A percentile compares a stretch with the other conserved stretches of the same genome.
phyloP scores from a whole-genome alignment of 1,140 invertebrate species.

The Drosophila parabipectinata region DNA sequence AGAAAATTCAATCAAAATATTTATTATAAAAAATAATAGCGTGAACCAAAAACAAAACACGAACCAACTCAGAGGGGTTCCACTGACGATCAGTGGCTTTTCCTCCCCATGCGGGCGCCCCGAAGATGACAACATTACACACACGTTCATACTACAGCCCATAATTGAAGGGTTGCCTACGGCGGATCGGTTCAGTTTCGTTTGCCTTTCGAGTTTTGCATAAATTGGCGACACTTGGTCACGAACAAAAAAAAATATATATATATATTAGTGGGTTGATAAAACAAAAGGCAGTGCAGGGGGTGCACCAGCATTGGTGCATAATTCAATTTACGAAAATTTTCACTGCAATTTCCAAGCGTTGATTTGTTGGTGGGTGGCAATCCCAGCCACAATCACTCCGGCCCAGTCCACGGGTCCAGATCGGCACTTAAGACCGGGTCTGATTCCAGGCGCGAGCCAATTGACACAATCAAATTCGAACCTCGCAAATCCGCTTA shows the following conservation, averaged over 20 bases:
- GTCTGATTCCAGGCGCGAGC: constrained; percentile 71
- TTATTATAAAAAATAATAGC: constrained; percentile 62
- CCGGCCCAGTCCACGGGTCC: constrained; percentile 3
- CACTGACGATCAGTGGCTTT: constrained; percentile 16
- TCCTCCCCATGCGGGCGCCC: constrained; percentile 70
- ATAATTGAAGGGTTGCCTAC: constrained; percentile 64
- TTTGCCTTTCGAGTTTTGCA: constrained; percentile 3
- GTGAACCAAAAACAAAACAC: constrained; percentile 15
- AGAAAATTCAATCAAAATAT: constrained; percentile 82
- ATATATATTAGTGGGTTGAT: background rate
- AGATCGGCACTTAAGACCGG: constrained; percentile 17
- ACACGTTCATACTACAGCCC: background rate
- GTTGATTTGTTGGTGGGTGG: constrained; percentile 42
- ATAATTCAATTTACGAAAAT: constrained; percentile 70
- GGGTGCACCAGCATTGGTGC: constrained; percentile 17
- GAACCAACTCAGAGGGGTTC: constrained; percentile 21
- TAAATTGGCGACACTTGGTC: constrained; percentile 68
- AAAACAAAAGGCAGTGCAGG: constrained; percentile 5
- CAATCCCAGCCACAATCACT: constrained; percentile 32
- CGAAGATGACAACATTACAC: constrained; percentile 55
- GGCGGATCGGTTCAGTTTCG: constrained; percentile 16
- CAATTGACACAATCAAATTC: constrained; percentile 80
- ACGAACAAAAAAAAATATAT: constrained; percentile 36
- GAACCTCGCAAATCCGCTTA: constrained; percentile 67
- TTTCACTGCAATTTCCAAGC: constrained; percentile 33